Conservation (phyloP, 2,797 vertebrate species). For the Poecile montanus region DNA sequence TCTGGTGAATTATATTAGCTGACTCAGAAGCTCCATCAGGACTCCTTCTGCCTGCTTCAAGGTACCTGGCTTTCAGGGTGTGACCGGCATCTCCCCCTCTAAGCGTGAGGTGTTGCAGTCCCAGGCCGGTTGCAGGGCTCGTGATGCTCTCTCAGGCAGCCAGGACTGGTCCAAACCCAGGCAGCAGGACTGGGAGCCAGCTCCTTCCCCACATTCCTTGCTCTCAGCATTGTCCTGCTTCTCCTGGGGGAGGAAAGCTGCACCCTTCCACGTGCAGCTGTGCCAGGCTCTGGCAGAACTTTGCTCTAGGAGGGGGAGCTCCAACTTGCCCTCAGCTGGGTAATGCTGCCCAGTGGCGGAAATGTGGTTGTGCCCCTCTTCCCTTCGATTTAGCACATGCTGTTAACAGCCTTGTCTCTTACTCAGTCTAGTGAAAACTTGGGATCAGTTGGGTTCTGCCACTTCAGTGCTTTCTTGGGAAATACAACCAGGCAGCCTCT, state of each 20-base stretch:
- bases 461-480: background rate
- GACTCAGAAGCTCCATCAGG: background rate
- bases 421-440: background rate
- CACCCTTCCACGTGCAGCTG: fast-evolving
- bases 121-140: background rate
- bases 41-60: background rate
- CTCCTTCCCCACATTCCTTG: background rate
- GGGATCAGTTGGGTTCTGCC: background rate
- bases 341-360: background rate
- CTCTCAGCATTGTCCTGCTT: background rate
- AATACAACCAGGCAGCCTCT: background rate
- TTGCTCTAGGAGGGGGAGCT: background rate
- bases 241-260: background rate
- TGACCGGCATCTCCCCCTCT: fast-evolving
- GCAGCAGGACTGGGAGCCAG: background rate
- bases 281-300: background rate
- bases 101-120: fast-evolving
- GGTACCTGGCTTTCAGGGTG: background rate
- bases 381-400: fast-evolving
- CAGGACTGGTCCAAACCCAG: background rate
- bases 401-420: background rate
- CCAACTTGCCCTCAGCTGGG: background rate
- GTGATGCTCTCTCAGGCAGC: background rate
- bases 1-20: background rate
- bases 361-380: background rate